Percentiles rank a stretch among this genome's conserved stretches.
phyloP scores from a whole-genome alignment of 2,888 invertebrate genomes.

The Tribolium freemani region DNA sequence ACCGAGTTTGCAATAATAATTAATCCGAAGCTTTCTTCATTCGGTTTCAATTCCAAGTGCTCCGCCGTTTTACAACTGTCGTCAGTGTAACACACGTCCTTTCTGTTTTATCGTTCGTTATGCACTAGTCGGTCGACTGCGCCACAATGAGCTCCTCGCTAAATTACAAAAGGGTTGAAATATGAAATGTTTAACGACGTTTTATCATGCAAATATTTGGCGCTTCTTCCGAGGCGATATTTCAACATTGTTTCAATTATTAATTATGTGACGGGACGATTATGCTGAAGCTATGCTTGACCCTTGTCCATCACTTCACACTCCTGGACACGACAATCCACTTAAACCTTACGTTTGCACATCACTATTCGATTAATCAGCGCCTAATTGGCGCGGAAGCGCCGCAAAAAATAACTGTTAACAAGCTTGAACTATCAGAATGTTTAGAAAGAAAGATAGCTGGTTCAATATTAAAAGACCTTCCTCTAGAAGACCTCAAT shows the following conservation, averaged over 20 bases:
- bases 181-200: constrained; percentile 5
- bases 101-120: constrained; percentile 10
- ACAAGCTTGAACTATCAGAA: too few relatives aligned
- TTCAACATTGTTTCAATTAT: constrained; percentile 5
- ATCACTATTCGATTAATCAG: constrained; percentile 60
- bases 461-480: too few relatives aligned
- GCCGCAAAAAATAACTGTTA: too few relatives aligned
- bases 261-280: constrained; percentile 31
- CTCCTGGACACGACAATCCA: constrained; percentile 63
- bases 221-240: neutral
- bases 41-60: neutral
- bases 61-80: neutral
- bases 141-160: constrained; percentile 10
- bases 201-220: constrained; percentile 1
- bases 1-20: neutral
- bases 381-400: constrained; percentile 53
- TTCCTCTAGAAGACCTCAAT: too few relatives aligned
- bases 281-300: constrained; percentile 51
- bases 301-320: constrained; percentile 61
- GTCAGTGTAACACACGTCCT: neutral
- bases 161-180: constrained; percentile 16
- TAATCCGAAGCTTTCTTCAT: neutral
- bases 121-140: constrained; percentile 23
- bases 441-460: too few relatives aligned
- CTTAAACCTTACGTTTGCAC: constrained; percentile 61